Base-by-base conservation (phyloP, 2,113 vertebrate genomes). In the Entelurus aequoreus region DNA sequence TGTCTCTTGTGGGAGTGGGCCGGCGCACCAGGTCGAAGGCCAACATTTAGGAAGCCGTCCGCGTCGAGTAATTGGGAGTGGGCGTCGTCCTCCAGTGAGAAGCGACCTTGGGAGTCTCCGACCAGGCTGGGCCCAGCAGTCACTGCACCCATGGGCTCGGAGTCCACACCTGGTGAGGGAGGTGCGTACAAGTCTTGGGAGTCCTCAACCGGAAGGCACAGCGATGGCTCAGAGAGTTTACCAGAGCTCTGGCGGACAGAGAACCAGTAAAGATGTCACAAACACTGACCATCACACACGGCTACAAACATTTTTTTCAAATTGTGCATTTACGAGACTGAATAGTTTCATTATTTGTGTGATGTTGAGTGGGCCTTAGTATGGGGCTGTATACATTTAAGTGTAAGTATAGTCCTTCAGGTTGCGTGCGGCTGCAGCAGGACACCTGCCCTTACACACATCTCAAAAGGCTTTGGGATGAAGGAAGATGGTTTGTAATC, bases 21-120 rank as follows among this genome's bases (percentile, higher is more conserved):
- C 0, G 71, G 56, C 0, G 60, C 78, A 68, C 77, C 82, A 0
- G 81, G 62, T 0, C 87, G 85, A 0, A 83, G 75, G 0, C 91
- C 89, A 50, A 91, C 90, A 6, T 92, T 92, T 8, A 93, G 91
- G 87, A 92, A 99, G 89, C 97, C 97, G 59, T 99, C 97, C 0
- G 96, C 93, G 71, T 98, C 96, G 2, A 99, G 92, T 59, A 99
- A 85, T 85, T 98, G 97, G 50, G 95, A 98, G 59, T 98, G 95
- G 13, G 93, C 91, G 72, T 98, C 94, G 58, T 99, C 95, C 75
- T 98, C 96, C 74, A 98, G 76, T 15, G 92, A 97, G 86, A 96
- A 99, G 0, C 89, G 92, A 8, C 94, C 93, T 49, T 92, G 93
- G 4, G 93, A 95, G 77, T 94, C 92, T 37, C 86, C 91, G 36